Conservation (phyloP, 1,140 invertebrate genomes). For the Ceratosolen fusciceps region DNA sequence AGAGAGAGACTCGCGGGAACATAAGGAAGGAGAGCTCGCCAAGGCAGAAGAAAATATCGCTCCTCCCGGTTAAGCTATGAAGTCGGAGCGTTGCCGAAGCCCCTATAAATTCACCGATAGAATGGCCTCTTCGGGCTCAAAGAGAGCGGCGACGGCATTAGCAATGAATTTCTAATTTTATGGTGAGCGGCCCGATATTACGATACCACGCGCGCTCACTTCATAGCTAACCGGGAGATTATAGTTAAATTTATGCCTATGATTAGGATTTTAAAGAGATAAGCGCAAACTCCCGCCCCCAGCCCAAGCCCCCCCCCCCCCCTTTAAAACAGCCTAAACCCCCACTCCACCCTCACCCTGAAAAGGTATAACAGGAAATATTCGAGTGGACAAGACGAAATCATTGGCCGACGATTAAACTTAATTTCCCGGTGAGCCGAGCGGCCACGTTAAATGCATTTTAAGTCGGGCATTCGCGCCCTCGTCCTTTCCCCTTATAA, state of each 20-base stretch:
- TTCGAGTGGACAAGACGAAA: neutral
- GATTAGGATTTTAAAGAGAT: slow-evolving; percentile 27
- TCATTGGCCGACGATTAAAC: neutral
- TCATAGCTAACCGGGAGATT: neutral
- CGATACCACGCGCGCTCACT: neutral
- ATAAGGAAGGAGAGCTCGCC: neutral
- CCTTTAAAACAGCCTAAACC: no score
- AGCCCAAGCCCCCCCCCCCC: no score
- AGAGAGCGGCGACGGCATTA: slow-evolving; percentile 14
- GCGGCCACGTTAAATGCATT: no score
- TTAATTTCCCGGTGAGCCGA: no score
- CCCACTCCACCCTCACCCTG: no score
- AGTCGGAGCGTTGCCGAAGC: neutral
- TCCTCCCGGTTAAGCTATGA: neutral
- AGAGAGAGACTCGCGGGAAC: no score
- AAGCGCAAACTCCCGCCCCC: neutral
- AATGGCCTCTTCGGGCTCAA: slow-evolving; percentile 9
- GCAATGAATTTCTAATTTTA: slow-evolving; percentile 41
- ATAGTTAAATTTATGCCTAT: slow-evolving; percentile 36
- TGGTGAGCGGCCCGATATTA: neutral
- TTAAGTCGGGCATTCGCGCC: no score
- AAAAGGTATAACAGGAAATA: neutral
- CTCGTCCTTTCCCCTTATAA: no score
- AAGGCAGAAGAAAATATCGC: slow-evolving; percentile 22
- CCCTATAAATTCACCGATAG: slow-evolving; percentile 34